Conservation (phyloP, 2,113 vertebrate genomes). For the Synodontis membranacea region DNA sequence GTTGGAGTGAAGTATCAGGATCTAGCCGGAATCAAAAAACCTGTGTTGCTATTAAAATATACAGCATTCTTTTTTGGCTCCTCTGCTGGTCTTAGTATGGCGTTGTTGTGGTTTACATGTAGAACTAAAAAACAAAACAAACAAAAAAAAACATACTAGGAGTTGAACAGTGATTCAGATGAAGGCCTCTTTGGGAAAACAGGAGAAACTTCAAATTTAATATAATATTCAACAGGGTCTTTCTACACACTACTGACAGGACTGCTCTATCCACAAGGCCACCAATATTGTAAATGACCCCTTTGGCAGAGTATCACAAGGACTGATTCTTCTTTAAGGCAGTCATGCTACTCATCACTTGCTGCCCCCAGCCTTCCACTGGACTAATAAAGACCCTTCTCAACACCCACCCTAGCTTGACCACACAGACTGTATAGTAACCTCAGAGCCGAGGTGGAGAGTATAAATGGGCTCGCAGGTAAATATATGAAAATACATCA, state of each 20-base stretch:
- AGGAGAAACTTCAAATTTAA: not conserved
- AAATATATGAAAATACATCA: too few species aligned
- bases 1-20: constrained; percentile 1
- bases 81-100: not conserved
- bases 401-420: not conserved
- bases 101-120: constrained; percentile 3
- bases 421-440: not conserved
- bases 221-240: not conserved
- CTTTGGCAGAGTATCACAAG: not conserved
- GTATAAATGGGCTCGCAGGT: too few species aligned
- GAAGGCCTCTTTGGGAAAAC: not conserved
- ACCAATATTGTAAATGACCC: not conserved
- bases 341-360: not conserved
- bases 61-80: not conserved
- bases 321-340: not conserved
- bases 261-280: not conserved
- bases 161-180: not conserved
- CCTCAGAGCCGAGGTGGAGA: not conserved
- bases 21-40: constrained; percentile 7
- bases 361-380: not conserved
- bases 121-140: not conserved
- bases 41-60: not conserved
- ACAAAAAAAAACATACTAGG: not conserved
- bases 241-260: not conserved
- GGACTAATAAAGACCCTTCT: not conserved